A percentile compares a stretch with the other conserved stretches of the same genome.
Conservation (phyloP, 2,113 vertebrate genomes). For the Vidua chalybeata region DNA sequence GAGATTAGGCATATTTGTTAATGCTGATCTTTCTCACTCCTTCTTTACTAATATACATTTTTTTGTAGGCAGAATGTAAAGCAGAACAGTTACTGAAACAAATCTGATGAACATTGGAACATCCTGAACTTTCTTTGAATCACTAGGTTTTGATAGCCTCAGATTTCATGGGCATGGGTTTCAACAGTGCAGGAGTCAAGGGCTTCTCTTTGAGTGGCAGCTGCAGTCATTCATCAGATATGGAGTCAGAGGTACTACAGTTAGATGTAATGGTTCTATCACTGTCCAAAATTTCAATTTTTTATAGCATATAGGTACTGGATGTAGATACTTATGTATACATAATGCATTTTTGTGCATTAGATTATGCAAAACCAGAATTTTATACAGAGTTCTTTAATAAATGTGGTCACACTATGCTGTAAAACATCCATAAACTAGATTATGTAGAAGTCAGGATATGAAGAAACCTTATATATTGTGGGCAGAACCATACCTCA, state of each 20-base stretch:
- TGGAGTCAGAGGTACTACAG: neutral
- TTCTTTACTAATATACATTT: slow-evolving; percentile 30
- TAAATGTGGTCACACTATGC: neutral
- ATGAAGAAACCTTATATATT: neutral
- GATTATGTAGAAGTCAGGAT: neutral
- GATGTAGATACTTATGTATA: rapidly evolving
- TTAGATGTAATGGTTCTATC: neutral
- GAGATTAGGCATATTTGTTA: neutral
- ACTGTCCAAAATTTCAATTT: neutral
- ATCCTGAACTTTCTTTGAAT: neutral
- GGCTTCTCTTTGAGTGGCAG: neutral
- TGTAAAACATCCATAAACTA: neutral
- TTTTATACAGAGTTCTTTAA: neutral
- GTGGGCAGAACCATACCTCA: neutral
- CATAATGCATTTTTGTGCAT: neutral
- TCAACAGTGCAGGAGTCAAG: neutral
- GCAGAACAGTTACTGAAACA: neutral
- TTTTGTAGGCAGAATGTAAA: slow-evolving; percentile 16
- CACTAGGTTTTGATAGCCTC: neutral
- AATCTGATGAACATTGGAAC: neutral
- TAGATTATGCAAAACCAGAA: neutral
- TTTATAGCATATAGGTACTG: neutral
- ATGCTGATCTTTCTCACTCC: neutral
- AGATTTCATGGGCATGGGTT: neutral
- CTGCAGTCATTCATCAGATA: neutral